Percentiles rank a stretch among this genome's conserved stretches.
Conservation (phyloP, 2,888 invertebrate genomes). For the Lampropteryx suffumata region DNA sequence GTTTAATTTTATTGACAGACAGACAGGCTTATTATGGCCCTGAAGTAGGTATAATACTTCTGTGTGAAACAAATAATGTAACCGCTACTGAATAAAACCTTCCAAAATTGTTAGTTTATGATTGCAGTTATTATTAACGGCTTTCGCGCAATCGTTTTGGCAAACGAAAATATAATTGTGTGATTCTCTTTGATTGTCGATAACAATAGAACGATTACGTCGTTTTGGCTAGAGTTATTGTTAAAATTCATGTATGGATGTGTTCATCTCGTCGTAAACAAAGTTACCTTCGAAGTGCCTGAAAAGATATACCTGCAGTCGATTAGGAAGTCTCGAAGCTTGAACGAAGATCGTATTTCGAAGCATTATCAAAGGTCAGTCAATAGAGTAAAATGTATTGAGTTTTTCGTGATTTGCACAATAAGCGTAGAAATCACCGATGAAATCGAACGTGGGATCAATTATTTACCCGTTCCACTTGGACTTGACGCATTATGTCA, state of each 20-base stretch:
- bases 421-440: slow-evolving; percentile 50
- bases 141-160: slow-evolving; percentile 52
- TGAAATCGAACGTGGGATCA: slow-evolving; percentile 75
- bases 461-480: slow-evolving; percentile 63
- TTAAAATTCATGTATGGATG: slow-evolving; percentile 31
- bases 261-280: slow-evolving; percentile 35
- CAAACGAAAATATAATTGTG: slow-evolving; percentile 52
- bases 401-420: slow-evolving; percentile 49
- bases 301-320: too few relatives aligned
- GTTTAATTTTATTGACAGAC: background rate
- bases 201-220: slow-evolving; percentile 58
- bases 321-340: too few relatives aligned
- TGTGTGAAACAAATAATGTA: background rate
- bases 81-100: background rate
- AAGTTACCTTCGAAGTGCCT: too few relatives aligned
- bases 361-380: slow-evolving; percentile 33
- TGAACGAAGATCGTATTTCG: too few relatives aligned
- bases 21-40: too few relatives aligned
- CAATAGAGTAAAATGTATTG: slow-evolving; percentile 42
- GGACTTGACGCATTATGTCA: slow-evolving; percentile 54
- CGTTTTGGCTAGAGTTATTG: slow-evolving; percentile 31
- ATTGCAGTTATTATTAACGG: slow-evolving; percentile 35
- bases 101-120: background rate
- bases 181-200: slow-evolving; percentile 43
- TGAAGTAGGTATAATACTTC: background rate